Evolutionary conservation across 1,140 invertebrate species (phyloP).

Genomic region (Halyomorpha halys): DNA sequence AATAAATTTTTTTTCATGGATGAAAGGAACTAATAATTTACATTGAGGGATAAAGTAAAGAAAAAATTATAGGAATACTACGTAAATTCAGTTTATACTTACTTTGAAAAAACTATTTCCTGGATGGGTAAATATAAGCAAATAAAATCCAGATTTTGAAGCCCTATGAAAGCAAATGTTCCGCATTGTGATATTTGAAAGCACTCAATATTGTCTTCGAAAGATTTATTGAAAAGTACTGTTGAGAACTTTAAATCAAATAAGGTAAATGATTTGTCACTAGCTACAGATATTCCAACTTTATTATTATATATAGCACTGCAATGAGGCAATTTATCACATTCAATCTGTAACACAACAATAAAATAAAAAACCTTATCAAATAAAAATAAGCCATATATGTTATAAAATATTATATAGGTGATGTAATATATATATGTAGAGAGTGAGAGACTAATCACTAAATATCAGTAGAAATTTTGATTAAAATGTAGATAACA

Average conservation of each 20-base stretch:
- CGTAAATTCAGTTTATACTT: too few relatives aligned
- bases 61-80: too few relatives aligned
- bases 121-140: conserved; percentile 7
- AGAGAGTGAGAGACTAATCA: too few relatives aligned
- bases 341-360: neutral
- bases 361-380: too few relatives aligned
- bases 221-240: neutral
- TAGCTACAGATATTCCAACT: neutral
- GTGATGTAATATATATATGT: too few relatives aligned
- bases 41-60: too few relatives aligned
- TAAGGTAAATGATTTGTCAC: neutral
- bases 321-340: neutral
- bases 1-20: too few relatives aligned
- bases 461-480: too few relatives aligned
- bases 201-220: neutral
- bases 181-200: neutral
- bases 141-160: conserved; percentile 2
- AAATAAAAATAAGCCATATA: too few relatives aligned
- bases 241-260: neutral
- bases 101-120: neutral
- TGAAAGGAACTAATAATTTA: too few relatives aligned
- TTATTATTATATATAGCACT: conserved; percentile 6
- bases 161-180: neutral
- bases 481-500: too few relatives aligned
- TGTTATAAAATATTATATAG: too few relatives aligned